phyloP scores from a whole-genome alignment of 2,888 invertebrate genomes.

The Polyommatus icarus region DNA sequence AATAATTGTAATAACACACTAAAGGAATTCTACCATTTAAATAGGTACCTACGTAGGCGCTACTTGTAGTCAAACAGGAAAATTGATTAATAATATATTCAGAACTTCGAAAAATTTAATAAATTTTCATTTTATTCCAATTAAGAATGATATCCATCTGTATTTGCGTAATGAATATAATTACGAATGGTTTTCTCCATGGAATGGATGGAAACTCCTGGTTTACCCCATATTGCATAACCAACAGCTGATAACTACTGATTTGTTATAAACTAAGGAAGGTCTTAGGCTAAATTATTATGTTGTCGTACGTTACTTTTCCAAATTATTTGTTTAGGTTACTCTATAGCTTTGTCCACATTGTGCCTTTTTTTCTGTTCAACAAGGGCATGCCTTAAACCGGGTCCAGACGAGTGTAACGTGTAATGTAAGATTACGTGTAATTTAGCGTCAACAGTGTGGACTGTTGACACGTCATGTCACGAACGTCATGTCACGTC shows the following conservation, averaged over 20 bases:
- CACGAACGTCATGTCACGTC: too few relatives aligned
- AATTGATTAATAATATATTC: background rate
- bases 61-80: background rate
- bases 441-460: too few relatives aligned
- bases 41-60: background rate
- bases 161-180: background rate
- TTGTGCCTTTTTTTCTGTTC: too few relatives aligned
- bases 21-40: background rate
- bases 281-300: background rate
- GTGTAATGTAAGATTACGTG: too few relatives aligned
- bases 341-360: too few relatives aligned
- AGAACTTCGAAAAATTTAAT: background rate
- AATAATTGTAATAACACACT: background rate
- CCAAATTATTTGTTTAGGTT: background rate
- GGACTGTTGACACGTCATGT: too few relatives aligned
- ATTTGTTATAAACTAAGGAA: background rate
- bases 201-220: background rate
- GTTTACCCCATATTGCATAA: background rate
- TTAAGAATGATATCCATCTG: background rate
- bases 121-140: slow-evolving; percentile 10
- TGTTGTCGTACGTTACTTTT: background rate
- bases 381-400: too few relatives aligned
- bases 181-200: too few relatives aligned
- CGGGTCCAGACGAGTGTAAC: too few relatives aligned
- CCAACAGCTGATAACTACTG: background rate